phyloP scores from a whole-genome alignment of 2,888 invertebrate species.

The Euclidia mi region DNA sequence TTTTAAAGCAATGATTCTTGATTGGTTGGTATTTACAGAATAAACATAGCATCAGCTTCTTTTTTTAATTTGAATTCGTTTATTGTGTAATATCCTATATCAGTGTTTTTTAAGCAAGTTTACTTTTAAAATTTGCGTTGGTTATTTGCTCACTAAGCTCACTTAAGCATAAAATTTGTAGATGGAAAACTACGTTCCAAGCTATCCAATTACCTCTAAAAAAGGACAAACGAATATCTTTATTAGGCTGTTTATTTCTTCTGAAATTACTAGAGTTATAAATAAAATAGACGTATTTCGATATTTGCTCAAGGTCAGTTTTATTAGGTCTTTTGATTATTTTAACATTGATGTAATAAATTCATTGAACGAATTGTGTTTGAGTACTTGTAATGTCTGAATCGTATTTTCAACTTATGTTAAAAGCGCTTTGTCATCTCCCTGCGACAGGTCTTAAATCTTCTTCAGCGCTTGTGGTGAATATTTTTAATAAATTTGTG shows the following conservation, averaged over 20 bases:
- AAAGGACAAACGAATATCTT: background rate
- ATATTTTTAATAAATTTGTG: conserved; percentile 11
- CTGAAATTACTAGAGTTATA: background rate
- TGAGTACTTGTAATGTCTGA: conserved; percentile 33
- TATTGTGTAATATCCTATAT: no score
- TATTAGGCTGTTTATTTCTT: background rate
- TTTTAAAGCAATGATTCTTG: no score
- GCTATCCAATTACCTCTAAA: conserved; percentile 4
- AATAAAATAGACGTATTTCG: conserved; percentile 11
- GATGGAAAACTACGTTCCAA: background rate
- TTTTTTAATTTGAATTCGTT: no score
- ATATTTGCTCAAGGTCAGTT: no score
- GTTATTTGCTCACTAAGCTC: background rate
- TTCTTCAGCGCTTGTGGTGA: conserved; percentile 9
- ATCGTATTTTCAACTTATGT: conserved; percentile 20
- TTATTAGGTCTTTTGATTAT: no score
- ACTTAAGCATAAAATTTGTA: background rate
- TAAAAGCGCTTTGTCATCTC: conserved; percentile 19
- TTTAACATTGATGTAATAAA: no score
- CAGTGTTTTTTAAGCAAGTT: no score
- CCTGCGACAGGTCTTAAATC: conserved; percentile 23
- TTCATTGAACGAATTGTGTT: conserved; percentile 6
- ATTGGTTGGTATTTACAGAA: no score
- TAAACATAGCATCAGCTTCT: no score
- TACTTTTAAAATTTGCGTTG: background rate